A percentile compares a stretch with the other conserved stretches of the same genome.
Conservation (phyloP, 2,888 invertebrate species). For the Cantharis lateralis region DNA sequence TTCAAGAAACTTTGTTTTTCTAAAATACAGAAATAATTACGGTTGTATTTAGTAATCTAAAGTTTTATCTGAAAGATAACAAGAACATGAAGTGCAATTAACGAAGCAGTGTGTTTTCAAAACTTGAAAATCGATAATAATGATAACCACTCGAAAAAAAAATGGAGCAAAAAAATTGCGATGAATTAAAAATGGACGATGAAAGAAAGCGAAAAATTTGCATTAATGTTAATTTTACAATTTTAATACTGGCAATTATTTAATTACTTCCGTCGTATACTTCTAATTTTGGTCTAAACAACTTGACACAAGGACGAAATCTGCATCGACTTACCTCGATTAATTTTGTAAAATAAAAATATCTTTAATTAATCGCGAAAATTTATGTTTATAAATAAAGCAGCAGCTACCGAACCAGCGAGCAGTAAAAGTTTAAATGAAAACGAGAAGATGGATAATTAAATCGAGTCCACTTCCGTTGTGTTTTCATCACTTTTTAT, state of each 20-base stretch:
- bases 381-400: constrained; percentile 12
- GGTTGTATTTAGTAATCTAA: not conserved
- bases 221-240: not conserved
- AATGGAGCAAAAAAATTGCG: not conserved
- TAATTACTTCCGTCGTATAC: constrained; percentile 21
- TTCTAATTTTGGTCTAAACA: constrained; percentile 24
- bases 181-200: not conserved
- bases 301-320: constrained; percentile 26
- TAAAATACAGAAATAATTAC: not conserved
- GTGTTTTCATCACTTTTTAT: constrained; percentile 3
- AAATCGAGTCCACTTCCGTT: constrained; percentile 28
- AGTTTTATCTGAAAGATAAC: not conserved
- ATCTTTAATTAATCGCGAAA: constrained; percentile 13
- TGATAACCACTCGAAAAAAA: not conserved
- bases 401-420: not conserved
- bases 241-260: constrained; percentile 14
- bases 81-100: not conserved
- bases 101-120: not conserved
- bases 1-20: not conserved
- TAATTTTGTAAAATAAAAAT: constrained; percentile 26
- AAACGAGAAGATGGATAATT: constrained; percentile 26
- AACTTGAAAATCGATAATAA: not conserved
- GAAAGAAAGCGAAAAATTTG: not conserved
- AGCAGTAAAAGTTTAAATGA: not conserved
- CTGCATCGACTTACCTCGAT: constrained; percentile 21